Evolutionary conservation across 2,888 invertebrate genomes (phyloP), one percentile per base, ranked within the genome.

Genomic region (Euzophera pinguis): DNA sequence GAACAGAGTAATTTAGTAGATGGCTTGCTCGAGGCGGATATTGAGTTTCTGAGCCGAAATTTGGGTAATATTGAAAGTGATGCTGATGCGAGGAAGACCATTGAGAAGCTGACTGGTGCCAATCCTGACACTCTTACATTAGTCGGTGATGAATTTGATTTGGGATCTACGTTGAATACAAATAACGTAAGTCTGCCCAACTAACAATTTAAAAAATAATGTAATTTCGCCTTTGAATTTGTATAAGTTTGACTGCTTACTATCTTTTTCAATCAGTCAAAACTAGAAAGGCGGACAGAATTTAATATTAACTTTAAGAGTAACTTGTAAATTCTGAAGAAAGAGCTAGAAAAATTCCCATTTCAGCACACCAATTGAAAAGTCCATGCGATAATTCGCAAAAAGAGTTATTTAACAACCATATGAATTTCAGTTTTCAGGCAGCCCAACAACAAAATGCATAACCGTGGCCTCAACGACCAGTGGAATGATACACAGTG

Each of bases 1-100:
- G 80, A 81, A 35, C 81, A 86, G 37, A 84, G 69, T 60, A 75
- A 83, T 66, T 68, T 90, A 52, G 88, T 87, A 7, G 89, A 90
- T 62, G 91, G 90, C 3, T 65, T 91, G 43, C 63, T 90, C 27
- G 91, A 91, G 56, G 81, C 90, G 0, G 91, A 91, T 64, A 91
- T 91, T 32, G 91, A 91, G 62, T 91, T 91, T 75, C 67, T 91
- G 58, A 91, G 90, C 57, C 73, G 88, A 17, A 90, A 91, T 59
- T 69, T 91, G 61, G 89, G 87, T 1, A 86, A 90, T 60, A 90
- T 90, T 54, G 91, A 90, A 55, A 90, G 89, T 67, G 91, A 91
- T 53, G 86, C 90, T 0, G 91, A 91, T 58, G 90, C 90, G 0
- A 81, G 91, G 42, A 90, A 91, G 63, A 87, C 90, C n/a, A 90